Percentiles rank a stretch among this genome's conserved stretches.
These are phyloP conservation scores for Entomobrya proxima DNA, from an alignment of 2,888 invertebrate genomes.

Conservation along the genomic window DNA sequence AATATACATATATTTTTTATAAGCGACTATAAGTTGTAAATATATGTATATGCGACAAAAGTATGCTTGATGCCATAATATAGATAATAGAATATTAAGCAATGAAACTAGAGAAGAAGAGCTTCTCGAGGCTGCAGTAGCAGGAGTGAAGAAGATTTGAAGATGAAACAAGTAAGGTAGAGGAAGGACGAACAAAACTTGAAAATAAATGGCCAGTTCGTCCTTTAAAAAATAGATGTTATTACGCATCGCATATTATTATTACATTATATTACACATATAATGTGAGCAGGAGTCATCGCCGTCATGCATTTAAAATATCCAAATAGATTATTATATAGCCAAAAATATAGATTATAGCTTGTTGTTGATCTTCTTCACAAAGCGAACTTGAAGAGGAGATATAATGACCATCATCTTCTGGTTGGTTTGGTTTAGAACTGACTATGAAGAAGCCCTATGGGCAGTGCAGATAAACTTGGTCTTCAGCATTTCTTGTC, in stretches of 20 bases:
- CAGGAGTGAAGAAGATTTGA: conserved; percentile 7
- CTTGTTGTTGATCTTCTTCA: conserved; percentile 7
- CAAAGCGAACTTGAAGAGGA: background rate
- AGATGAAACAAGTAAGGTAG: conserved; percentile 36
- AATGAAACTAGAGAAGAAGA: conserved; percentile 32
- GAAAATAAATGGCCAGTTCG: conserved; percentile 60
- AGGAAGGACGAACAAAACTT: conserved; percentile 60
- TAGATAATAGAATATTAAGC: background rate
- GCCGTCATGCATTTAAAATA: conserved; percentile 52
- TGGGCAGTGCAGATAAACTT: conserved; percentile 51
- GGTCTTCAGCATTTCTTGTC: conserved; percentile 34
- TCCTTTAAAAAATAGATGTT: conserved; percentile 49
- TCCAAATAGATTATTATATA: conserved; percentile 49
- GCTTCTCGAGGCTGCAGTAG: background rate
- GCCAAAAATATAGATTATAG: conserved; percentile 15
- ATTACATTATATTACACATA: conserved; percentile 27
- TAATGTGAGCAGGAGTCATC: conserved; percentile 14
- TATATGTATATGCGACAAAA: background rate
- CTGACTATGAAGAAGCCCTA: conserved; percentile 57
- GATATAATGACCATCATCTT: background rate
- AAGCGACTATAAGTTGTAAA: too few species aligned
- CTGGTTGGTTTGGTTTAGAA: conserved; percentile 32
- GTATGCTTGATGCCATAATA: conserved; percentile 15
- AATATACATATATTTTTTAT: too few species aligned
- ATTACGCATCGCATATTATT: conserved; percentile 35